These are phyloP conservation scores for Rhea americana DNA, from an alignment of 2,113 vertebrate species.

Conservation along the genomic window DNA sequence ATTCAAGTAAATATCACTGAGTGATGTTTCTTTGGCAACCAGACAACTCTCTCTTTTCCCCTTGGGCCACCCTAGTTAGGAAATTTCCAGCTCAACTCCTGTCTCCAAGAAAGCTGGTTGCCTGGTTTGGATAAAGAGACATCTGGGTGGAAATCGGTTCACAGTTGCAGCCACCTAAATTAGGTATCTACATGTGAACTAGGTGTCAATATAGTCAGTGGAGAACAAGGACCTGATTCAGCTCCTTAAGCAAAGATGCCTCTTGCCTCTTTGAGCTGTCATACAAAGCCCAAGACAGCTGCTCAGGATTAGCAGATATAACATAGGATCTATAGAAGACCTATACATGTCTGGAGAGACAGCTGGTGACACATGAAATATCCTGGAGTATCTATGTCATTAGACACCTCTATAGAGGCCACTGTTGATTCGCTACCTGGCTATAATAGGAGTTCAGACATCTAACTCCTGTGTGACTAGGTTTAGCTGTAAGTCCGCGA, in stretches of 20 bases:
- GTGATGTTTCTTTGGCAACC: background rate
- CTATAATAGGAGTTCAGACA: background rate
- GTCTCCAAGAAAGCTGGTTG: background rate
- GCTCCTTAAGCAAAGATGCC: background rate
- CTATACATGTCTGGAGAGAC: background rate
- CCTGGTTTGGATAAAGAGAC: background rate
- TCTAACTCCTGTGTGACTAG: background rate
- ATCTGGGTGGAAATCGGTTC: background rate
- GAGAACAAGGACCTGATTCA: background rate
- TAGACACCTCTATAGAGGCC: background rate
- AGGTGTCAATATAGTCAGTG: background rate
- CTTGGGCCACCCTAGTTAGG: background rate
- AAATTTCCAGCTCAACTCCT: fast-evolving
- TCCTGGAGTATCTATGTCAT: background rate
- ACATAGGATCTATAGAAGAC: background rate
- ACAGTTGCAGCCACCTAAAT: background rate
- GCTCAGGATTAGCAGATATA: background rate
- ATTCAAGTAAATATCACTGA: background rate
- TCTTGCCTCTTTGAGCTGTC: background rate
- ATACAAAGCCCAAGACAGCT: background rate
- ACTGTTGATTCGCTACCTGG: background rate
- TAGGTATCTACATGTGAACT: background rate
- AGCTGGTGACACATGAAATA: background rate
- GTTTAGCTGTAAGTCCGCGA: background rate
- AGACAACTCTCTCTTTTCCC: background rate